Conservation (phyloP, 2,797 vertebrate genomes). For the Gymnothorax javanicus region DNA sequence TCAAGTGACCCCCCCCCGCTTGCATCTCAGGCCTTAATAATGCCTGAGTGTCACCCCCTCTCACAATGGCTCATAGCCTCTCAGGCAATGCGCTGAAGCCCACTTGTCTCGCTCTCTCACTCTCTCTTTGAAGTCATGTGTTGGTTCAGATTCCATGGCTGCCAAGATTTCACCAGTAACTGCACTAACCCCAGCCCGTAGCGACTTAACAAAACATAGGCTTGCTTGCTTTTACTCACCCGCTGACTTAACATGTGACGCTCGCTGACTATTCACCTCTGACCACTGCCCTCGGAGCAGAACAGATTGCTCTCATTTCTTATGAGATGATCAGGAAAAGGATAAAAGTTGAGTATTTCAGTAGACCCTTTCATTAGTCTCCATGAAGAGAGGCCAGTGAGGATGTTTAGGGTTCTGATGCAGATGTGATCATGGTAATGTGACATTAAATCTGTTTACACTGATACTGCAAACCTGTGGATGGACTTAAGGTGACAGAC, state of each 20-base stretch:
- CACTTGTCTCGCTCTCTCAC: constrained; percentile 11
- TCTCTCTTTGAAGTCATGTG: constrained; percentile 27
- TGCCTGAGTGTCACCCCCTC: neutral
- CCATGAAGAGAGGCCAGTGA: neutral
- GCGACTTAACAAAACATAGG: neutral
- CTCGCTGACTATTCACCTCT: neutral
- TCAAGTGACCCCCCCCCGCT: too few relatives aligned
- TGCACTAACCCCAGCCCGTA: neutral
- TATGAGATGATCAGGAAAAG: neutral
- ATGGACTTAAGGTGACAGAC: neutral
- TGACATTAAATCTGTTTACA: neutral
- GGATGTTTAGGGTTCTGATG: neutral
- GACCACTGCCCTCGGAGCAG: neutral
- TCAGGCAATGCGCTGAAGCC: neutral
- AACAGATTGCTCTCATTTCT: neutral
- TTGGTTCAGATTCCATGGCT: constrained; percentile 3
- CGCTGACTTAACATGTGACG: neutral
- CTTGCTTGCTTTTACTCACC: neutral
- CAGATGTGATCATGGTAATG: neutral
- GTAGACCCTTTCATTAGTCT: neutral
- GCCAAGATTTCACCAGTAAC: neutral
- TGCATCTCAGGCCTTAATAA: neutral
- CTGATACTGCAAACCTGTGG: neutral
- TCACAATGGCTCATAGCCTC: too few relatives aligned
- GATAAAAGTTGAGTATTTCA: neutral